Base-by-base conservation (phyloP, 2,797 vertebrate genomes). In the Epinephelus malabaricus region DNA sequence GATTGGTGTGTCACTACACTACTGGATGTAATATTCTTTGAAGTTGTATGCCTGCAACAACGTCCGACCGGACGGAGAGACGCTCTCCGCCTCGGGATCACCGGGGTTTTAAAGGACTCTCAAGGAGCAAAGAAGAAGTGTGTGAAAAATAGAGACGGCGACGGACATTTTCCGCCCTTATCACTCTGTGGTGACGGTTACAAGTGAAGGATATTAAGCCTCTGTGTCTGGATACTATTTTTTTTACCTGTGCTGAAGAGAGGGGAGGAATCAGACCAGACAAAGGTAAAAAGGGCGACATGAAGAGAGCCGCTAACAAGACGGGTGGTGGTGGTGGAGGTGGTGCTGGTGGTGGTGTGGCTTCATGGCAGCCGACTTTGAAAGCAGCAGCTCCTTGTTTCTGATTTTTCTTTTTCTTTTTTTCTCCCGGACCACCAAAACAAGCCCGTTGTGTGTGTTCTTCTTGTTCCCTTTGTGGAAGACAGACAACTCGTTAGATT, bases 281-380 rank as follows among this genome's bases (percentile, higher is more conserved):
- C 95, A 94, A 95, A 96, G 95, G 95, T 95, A 95, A 95, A 89
- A 76, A 81, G 83, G 81, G 90, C 81, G 85, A 88, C 85, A 78
- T 55, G 81, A 76, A 87, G 87, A 79, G 87, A 90, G 85, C 87
- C 83, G 89, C 92, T 92, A 92, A 94, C 87, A 46, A 94, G 91
- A 67, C 90, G 85, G 83, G 81, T 78, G 90, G 78, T 67, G 82
- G 49, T 23, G 79, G 67, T 17, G 78, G 69, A 23, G 76, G 73
- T 7, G 34, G 34, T 8, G 34, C 1, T 34, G 34, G 67, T 25
- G 76, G 75, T 46, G 74, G 73, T 66, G 81, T 58, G 88, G 86
- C 77, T 90, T 91, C 65, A 91, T 86, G 90, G 87, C 86, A 90
- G 90, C 85, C 67, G 84, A 91, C 87, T 92, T 85, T 86, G 84